Evolutionary conservation across 1,140 invertebrate species (phyloP).

Genomic region (Caligus rogercresseyi): DNA sequence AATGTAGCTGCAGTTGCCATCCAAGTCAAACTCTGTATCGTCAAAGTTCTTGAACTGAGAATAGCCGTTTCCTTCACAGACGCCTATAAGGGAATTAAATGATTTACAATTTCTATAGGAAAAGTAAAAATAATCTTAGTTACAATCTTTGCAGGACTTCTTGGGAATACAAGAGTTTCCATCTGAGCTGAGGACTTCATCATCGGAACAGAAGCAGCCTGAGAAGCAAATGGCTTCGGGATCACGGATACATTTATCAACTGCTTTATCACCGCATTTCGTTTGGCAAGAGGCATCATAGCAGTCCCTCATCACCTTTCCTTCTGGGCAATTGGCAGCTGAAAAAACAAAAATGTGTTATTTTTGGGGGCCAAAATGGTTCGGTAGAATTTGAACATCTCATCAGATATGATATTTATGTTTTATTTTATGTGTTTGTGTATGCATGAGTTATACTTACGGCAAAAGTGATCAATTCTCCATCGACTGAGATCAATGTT

Average conservation of each 20-base stretch:
- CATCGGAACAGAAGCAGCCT: neutral
- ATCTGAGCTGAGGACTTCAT: neutral
- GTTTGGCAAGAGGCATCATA: conserved; percentile 1
- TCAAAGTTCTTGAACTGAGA: neutral
- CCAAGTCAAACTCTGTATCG: neutral
- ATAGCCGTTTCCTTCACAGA: neutral
- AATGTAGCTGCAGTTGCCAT: neutral
- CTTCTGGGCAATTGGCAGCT: neutral
- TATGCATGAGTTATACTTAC: too few species aligned
- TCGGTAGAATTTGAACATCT: too few species aligned
- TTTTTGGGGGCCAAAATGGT: neutral
- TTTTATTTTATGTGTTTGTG: too few species aligned
- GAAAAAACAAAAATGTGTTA: neutral
- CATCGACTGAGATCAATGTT: neutral
- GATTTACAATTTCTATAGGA: neutral
- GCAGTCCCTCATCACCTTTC: neutral
- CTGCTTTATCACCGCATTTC: neutral
- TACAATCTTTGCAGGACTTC: neutral
- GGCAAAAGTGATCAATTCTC: conserved; percentile 2
- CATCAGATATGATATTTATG: too few species aligned
- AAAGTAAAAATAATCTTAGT: neutral
- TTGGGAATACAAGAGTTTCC: conserved; percentile 2
- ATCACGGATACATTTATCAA: neutral
- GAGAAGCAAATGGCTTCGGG: conserved; percentile 4
- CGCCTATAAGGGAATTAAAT: neutral